Evolutionary conservation across 2,113 vertebrate species (phyloP), one percentile per base, ranked within the genome.

Genomic region (Argyrosomus japonicus): DNA sequence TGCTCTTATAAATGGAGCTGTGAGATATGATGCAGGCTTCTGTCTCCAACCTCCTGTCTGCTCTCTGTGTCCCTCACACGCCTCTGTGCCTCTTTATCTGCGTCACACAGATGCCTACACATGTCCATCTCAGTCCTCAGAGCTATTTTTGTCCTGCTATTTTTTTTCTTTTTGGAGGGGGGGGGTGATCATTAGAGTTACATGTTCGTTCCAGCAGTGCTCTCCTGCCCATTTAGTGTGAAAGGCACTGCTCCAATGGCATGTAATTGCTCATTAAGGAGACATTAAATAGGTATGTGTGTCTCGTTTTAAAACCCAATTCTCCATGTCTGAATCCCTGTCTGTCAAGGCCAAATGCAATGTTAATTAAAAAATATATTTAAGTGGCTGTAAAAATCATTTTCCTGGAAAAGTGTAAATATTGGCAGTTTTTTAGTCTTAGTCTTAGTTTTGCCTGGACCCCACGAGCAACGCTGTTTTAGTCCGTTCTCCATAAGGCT

Each of bases 211-310:
- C 21, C 17, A 32, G 69, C 21, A 56, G 15, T 23, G 32, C 21
- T 54, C 56, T 40, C 65, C 47, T 53, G 54, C 47, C 18, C 27
- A 75, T 73, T 64, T 77, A 68, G 67, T 75, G 77, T 73, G 73
- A 81, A 77, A 74, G 62, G n/a, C 74, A 68, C 43, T 19, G 32
- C 47, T 70, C 36, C 23, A 10, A 43, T 61, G 27, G 70, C 36
- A 60, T 84, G 64, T 70, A 68, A 87, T 84, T 45, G 27, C 3
- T 75, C 78, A 75, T 78, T 87, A 84, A 60, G 12, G 14, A 71
- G 32, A 51, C 25, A 50, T 70, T 70, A 21, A n/a, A 43, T 18
- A n/a, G 17, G 21, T 6, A 21, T 23, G 75, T 64, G 62, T 32
- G 64, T 68, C 21, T 50, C 47, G n/a, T 53, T 13, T 60, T n/a